These are phyloP conservation scores for Okamejei kenojei DNA, from an alignment of 2,797 vertebrate species.

Conservation along the genomic window DNA sequence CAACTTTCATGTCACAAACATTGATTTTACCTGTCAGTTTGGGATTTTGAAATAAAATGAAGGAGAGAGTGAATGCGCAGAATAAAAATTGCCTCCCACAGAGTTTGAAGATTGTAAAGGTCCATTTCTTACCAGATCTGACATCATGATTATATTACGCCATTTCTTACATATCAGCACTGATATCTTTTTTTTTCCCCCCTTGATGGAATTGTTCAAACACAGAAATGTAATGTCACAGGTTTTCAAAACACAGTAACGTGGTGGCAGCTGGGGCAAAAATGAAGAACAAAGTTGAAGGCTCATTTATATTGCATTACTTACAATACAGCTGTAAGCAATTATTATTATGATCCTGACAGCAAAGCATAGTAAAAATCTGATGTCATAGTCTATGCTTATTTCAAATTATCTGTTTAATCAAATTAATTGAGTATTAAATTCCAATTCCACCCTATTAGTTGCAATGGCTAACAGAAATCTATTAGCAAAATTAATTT, in stretches of 20 bases:
- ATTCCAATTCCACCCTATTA: neutral
- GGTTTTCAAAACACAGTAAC: neutral
- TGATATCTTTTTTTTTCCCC: slow-evolving; percentile 2
- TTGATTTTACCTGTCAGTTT: neutral
- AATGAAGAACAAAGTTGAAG: neutral
- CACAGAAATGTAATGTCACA: slow-evolving; percentile 17
- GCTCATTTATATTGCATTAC: slow-evolving; percentile 1
- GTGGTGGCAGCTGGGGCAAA: neutral
- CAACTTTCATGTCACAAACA: neutral
- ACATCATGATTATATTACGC: neutral
- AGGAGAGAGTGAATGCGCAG: neutral
- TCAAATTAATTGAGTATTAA: neutral
- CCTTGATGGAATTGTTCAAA: neutral
- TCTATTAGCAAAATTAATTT: neutral
- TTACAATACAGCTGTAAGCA: neutral
- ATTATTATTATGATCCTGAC: neutral
- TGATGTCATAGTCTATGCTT: neutral
- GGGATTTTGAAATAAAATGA: slow-evolving; percentile 6
- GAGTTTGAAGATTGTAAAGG: slow-evolving; percentile 13
- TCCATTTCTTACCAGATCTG: neutral
- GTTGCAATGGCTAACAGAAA: neutral
- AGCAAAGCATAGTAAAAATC: neutral
- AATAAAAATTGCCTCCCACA: neutral
- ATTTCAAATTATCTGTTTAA: neutral
- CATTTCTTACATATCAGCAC: neutral